Evolutionary conservation across 2,113 vertebrate species (phyloP).

Genomic region (Rhombomys opimus): DNA sequence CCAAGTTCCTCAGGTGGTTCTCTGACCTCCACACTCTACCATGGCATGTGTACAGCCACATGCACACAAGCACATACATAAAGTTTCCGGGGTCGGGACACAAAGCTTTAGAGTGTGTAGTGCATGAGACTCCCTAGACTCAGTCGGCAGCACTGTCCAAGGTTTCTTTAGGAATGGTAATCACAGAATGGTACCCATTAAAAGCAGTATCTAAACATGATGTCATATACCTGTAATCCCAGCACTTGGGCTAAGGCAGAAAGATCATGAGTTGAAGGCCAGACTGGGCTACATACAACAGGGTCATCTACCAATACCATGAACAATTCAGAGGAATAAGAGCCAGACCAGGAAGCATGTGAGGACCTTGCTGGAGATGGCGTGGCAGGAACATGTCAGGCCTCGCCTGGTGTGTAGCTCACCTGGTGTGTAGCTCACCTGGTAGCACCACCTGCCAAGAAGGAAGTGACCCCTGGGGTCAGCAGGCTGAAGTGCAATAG

Average conservation of each 20-base stretch:
- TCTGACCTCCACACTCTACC: neutral
- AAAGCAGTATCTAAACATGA: neutral
- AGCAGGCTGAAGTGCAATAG: constrained; percentile 87
- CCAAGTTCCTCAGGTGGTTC: neutral
- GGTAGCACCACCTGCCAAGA: constrained; percentile 90
- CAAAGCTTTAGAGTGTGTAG: neutral
- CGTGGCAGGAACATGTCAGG: neutral
- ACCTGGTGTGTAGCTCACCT: constrained; percentile 88
- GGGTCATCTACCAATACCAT: neutral
- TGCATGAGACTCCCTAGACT: neutral
- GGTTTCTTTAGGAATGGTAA: neutral
- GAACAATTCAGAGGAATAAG: neutral
- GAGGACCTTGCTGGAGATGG: neutral
- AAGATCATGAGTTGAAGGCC: neutral
- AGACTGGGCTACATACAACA: neutral
- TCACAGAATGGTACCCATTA: neutral
- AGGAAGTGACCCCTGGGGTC: constrained; percentile 88
- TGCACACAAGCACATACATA: neutral
- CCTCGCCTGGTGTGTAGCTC: constrained; percentile 17
- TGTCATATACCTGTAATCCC: neutral
- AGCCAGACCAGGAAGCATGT: neutral
- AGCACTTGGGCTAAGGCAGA: neutral
- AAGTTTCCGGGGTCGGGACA: too few species aligned
- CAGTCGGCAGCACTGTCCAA: neutral
- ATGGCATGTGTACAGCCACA: neutral